phyloP scores from a whole-genome alignment of 2,797 vertebrate genomes.

The Crenichthys baileyi region DNA sequence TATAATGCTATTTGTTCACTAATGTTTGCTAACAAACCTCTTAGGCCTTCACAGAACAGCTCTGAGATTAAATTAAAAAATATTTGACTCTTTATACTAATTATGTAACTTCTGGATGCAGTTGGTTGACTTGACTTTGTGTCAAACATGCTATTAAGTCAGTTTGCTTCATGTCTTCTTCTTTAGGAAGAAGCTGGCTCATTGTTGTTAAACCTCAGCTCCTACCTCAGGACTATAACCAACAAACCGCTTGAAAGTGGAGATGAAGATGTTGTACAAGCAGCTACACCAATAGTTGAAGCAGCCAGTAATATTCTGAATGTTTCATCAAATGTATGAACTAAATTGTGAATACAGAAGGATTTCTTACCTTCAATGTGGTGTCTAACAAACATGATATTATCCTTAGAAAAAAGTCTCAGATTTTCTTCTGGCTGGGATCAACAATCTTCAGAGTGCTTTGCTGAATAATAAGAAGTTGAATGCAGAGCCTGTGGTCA shows the following conservation, averaged over 20 bases:
- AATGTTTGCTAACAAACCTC: background rate
- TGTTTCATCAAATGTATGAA: conserved; percentile 74
- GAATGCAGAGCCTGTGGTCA: conserved; percentile 77
- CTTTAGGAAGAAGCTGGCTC: conserved; percentile 83
- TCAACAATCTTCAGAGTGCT: conserved; percentile 86
- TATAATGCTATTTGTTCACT: background rate
- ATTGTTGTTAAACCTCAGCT: conserved; percentile 83
- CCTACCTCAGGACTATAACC: conserved; percentile 80
- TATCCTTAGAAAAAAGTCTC: conserved; percentile 76
- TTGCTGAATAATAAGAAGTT: conserved; percentile 84
- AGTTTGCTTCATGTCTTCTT: conserved; percentile 18
- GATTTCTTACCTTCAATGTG: background rate
- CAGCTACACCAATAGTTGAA: conserved; percentile 83
- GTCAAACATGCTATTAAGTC: background rate
- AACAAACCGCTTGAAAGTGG: conserved; percentile 46
- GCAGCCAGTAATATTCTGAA: conserved; percentile 88
- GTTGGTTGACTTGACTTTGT: background rate
- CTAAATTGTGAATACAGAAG: background rate
- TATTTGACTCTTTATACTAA: background rate
- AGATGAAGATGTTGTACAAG: conserved; percentile 71
- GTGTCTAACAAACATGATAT: conserved; percentile 10
- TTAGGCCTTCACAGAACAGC: background rate
- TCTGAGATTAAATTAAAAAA: background rate
- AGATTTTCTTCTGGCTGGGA: conserved; percentile 78
- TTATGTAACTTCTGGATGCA: background rate